Percentiles rank a stretch among this genome's conserved stretches.
Evolutionary conservation across 92 coral and sea anemone species (phyloP).

Genomic region (Pocillopora meandrina): DNA sequence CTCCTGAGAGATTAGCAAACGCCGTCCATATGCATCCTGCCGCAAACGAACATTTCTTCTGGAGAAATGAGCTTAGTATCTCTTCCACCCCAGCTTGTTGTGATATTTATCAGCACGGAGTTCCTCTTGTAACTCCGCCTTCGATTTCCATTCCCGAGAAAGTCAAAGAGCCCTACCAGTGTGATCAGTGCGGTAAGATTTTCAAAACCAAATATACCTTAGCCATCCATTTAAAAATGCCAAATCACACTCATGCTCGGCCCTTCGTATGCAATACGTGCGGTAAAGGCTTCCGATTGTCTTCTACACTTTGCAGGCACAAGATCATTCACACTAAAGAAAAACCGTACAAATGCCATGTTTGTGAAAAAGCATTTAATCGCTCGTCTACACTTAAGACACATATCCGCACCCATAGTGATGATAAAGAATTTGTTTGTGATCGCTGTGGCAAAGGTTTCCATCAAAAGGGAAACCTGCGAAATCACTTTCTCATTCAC

Average conservation of each 20-base stretch:
- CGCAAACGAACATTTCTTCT: constrained; percentile 8
- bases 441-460: constrained; percentile 86
- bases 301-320: constrained; percentile 87
- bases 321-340: constrained; percentile 88
- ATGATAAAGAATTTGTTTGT: constrained; percentile 79
- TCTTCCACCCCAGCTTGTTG: neutral
- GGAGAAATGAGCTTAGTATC: constrained; percentile 1
- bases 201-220: constrained; percentile 88
- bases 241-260: constrained; percentile 81
- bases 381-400: constrained; percentile 89
- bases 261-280: constrained; percentile 88
- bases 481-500: constrained; percentile 84
- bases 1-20: neutral
- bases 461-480: constrained; percentile 89
- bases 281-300: constrained; percentile 87
- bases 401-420: constrained; percentile 84
- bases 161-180: constrained; percentile 60
- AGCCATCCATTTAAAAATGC: constrained; percentile 89
- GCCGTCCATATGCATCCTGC: neutral
- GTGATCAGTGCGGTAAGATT: constrained; percentile 85
- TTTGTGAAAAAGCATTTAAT: constrained; percentile 84
- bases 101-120: neutral
- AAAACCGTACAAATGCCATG: constrained; percentile 82
- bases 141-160: constrained; percentile 29
- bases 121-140: neutral